phyloP scores from a whole-genome alignment of 1,140 invertebrate species.

The Adoxophyes honmai region DNA sequence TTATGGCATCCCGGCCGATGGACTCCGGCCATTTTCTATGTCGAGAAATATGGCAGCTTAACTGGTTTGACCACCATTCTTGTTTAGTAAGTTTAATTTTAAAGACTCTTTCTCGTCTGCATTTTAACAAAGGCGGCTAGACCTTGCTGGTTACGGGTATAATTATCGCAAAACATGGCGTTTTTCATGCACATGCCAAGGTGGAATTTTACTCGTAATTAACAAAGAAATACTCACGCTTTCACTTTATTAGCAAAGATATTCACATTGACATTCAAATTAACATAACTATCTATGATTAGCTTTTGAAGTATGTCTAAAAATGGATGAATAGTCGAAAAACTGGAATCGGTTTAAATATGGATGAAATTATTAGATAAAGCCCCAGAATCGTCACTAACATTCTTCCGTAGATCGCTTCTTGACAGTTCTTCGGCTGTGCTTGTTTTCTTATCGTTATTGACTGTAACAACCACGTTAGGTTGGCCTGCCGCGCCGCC shows the following conservation, averaged over 20 bases:
- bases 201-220: too few species aligned
- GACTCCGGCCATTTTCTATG: constrained; percentile 10
- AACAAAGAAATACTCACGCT: too few species aligned
- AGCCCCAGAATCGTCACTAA: background rate
- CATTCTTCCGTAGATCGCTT: constrained; percentile 42
- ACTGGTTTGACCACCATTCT: constrained; percentile 15
- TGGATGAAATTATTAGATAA: background rate
- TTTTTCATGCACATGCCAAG: too few species aligned
- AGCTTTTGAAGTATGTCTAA: too few species aligned
- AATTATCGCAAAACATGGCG: too few species aligned
- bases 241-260: too few species aligned
- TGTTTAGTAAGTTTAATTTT: constrained; percentile 9
- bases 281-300: too few species aligned
- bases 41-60: constrained; percentile 13
- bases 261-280: too few species aligned
- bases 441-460: constrained; percentile 63
- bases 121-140: background rate
- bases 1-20: constrained; percentile 12
- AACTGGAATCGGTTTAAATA: background rate
- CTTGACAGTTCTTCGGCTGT: constrained; percentile 45
- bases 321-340: too few species aligned
- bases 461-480: constrained; percentile 43
- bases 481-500: constrained; percentile 40
- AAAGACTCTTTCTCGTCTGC: constrained; percentile 5
- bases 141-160: too few species aligned